Percentiles rank a stretch among this genome's conserved stretches.
These are phyloP conservation scores for Chelon labrosus DNA, from an alignment of 2,797 vertebrate genomes.

Conservation along the genomic window DNA sequence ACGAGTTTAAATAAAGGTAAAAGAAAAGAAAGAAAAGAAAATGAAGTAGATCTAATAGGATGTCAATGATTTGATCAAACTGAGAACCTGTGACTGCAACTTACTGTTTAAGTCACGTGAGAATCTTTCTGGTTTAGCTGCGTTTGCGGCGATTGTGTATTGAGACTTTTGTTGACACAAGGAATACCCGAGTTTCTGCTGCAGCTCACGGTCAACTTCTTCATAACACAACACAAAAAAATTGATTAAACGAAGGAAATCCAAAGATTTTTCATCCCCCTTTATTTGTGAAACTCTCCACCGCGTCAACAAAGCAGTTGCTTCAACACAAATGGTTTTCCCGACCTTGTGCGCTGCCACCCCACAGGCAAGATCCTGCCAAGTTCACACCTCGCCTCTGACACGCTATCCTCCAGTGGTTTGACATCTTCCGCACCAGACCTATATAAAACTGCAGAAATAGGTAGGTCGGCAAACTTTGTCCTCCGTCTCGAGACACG, in stretches of 20 bases:
- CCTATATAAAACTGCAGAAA: constrained; percentile 70
- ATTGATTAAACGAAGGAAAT: no score
- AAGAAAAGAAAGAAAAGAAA: no score
- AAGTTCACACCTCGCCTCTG: constrained; percentile 47
- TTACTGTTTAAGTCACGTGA: no score
- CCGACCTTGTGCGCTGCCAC: constrained; percentile 61
- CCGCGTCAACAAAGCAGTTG: constrained; percentile 16
- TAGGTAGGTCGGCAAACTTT: constrained; percentile 67
- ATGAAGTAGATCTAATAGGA: no score
- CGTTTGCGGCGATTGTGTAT: neutral
- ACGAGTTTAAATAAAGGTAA: no score
- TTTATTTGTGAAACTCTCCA: constrained; percentile 27
- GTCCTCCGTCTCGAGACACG: constrained; percentile 44
- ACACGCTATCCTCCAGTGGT: constrained; percentile 66
- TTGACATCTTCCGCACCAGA: constrained; percentile 62
- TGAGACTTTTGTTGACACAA: neutral
- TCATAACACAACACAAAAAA: neutral
- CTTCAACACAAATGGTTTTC: constrained; percentile 42
- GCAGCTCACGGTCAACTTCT: neutral
- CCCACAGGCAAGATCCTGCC: constrained; percentile 51
- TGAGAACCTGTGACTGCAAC: no score
- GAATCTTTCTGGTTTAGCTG: neutral
- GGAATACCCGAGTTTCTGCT: neutral
- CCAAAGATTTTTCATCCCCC: neutral
- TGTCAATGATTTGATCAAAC: no score